Evolutionary conservation across 2,888 invertebrate species (phyloP).

Genomic region (Agonopterix heracliana): DNA sequence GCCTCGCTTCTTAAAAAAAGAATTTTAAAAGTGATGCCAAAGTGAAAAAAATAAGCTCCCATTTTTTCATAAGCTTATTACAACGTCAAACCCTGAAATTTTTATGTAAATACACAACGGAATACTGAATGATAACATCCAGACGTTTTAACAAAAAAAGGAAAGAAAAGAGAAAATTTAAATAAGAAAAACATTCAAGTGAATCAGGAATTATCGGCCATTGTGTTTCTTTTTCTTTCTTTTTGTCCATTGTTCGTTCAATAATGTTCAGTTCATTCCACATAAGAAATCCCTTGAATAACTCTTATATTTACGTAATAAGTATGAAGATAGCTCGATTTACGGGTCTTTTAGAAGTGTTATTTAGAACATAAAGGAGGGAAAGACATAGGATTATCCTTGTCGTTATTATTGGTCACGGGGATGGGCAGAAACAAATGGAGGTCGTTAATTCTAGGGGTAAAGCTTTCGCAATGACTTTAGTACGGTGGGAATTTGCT

Average conservation of each 20-base stretch:
- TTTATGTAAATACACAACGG: not conserved
- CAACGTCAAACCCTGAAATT: not conserved
- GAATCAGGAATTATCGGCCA: conserved; percentile 5
- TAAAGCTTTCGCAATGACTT: not conserved
- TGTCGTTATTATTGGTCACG: not conserved
- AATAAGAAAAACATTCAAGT: conserved; percentile 9
- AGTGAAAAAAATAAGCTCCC: not conserved
- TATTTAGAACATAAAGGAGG: not conserved
- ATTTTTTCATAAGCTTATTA: not conserved
- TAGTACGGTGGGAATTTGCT: too few species aligned
- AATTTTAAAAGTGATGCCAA: not conserved
- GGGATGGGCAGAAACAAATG: not conserved
- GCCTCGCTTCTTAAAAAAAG: not conserved
- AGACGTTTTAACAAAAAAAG: not conserved
- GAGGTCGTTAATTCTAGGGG: not conserved
- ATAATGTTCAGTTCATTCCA: too few species aligned
- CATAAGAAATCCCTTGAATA: too few species aligned
- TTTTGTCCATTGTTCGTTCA: conserved; percentile 2
- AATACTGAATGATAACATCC: not conserved
- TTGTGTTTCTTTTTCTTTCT: conserved; percentile 4
- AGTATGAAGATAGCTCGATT: too few species aligned
- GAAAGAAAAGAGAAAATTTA: conserved; percentile 5
- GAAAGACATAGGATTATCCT: not conserved
- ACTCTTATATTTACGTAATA: too few species aligned
- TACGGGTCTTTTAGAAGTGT: too few species aligned